Base-by-base conservation (phyloP, 2,797 vertebrate species). In the Hapalemur alaotrensis region DNA sequence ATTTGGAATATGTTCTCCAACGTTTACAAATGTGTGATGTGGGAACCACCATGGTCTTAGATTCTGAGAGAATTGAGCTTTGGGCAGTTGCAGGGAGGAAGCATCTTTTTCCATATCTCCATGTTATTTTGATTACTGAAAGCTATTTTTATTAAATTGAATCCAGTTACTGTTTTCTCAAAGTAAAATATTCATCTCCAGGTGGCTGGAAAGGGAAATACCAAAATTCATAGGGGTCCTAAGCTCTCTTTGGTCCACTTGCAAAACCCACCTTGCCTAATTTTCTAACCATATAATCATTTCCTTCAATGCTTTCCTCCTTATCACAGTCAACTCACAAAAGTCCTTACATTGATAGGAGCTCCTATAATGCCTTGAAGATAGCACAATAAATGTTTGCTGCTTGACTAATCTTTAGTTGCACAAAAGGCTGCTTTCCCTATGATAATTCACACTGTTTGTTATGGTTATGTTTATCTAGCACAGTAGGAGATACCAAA, bases 61-160 rank as follows among this genome's bases (percentile, higher is more conserved):
- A 89, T 20, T 65, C 92, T 78, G 30, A 67, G 67, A 79, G 54
- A 70, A 69, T 25, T 63, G 6, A 9, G 43, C 28, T 89, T 59
- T 93, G 32, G 48, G 43, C 35, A 83, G 50, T 86, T 35, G 38
- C 73, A 78, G 59, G 25, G 23, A 87, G 35, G 65, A 95, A 81
- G 48, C 35, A 54, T 70, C 75, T 57, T 80, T 59, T 48, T 72
- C 46, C 9, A 14, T 65, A 30, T 83, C 30, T 78, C 38, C 65
- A 70, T 35, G 63, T 72, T 89, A 86, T 87, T 70, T 65, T 95
- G 43, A 93, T 70, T 89, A 91, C 8, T 79, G n/a, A 65, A 90
- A 94, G 59, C 43, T 83, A 25, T 76, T 89, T 95, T 95, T 72
- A 95, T 95, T 95, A 52, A 95, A 54, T 46, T 91, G 52, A 96